phyloP scores from a whole-genome alignment of 2,888 invertebrate genomes.

The Mimachlamys varia region DNA sequence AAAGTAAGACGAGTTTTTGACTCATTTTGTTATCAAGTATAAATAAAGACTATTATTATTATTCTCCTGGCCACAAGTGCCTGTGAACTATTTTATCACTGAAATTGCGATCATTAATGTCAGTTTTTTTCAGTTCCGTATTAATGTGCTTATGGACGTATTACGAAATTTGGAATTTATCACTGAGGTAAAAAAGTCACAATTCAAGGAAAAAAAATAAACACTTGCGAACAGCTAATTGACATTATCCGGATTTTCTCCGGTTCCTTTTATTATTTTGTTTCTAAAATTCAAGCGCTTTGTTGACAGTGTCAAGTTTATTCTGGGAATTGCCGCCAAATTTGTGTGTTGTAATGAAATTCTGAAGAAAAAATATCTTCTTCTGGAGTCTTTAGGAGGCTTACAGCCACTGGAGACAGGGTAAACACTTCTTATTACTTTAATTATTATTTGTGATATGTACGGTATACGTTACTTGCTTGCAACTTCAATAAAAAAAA shows the following conservation, averaged over 20 bases:
- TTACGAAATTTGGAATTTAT: no score
- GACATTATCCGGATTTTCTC: not conserved
- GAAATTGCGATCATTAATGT: no score
- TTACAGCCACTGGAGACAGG: slow-evolving; percentile 1
- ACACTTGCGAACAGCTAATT: not conserved
- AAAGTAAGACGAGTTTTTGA: no score
- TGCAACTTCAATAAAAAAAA: not conserved
- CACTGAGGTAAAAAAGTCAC: no score
- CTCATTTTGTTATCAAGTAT: no score
- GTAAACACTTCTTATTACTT: not conserved
- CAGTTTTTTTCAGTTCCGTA: no score
- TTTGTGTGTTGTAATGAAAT: slow-evolving; percentile 34
- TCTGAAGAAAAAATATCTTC: not conserved
- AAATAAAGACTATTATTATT: no score
- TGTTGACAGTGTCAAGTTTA: not conserved
- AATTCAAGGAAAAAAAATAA: no score
- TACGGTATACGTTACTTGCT: not conserved
- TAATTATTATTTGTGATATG: not conserved
- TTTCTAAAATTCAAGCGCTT: not conserved
- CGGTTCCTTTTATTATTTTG: not conserved
- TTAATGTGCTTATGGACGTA: no score
- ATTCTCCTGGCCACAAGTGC: no score
- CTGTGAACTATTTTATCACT: no score
- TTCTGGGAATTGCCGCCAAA: slow-evolving; percentile 23
- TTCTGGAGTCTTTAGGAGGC: slow-evolving; percentile 15